Evolutionary conservation across 2,797 vertebrate genomes (phyloP).

Genomic region (Gouania willdenowi): DNA sequence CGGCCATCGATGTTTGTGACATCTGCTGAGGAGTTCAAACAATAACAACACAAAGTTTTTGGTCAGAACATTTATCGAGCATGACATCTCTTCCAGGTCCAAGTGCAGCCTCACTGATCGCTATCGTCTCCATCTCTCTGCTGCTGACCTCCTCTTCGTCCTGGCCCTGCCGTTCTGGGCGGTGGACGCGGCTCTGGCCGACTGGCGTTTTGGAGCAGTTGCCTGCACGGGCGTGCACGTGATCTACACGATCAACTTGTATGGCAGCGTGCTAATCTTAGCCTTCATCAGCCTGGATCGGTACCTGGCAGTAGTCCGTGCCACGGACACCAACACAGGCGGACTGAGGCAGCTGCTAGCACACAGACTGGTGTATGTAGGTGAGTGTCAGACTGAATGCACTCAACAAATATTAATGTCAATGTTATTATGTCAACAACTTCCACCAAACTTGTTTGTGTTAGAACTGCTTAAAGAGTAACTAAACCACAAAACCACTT

Average conservation of each 20-base stretch:
- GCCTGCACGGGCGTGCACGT: constrained; percentile 89
- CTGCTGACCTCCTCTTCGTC: constrained; percentile 95
- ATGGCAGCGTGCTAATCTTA: constrained; percentile 95
- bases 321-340: constrained; percentile 92
- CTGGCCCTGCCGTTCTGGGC: constrained; percentile 97
- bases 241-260: constrained; percentile 95
- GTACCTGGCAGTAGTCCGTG: constrained; percentile 93
- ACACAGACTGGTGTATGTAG: constrained; percentile 87
- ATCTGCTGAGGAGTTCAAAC: too few species aligned
- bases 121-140: constrained; percentile 92
- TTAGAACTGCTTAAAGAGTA: too few species aligned
- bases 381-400: constrained; percentile 78
- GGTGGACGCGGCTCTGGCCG: constrained; percentile 80
- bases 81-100: constrained; percentile 75
- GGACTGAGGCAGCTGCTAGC: constrained; percentile 87
- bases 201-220: constrained; percentile 87
- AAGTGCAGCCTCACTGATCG: constrained; percentile 92
- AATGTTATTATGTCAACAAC: too few species aligned
- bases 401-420: too few species aligned
- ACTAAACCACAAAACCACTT: too few species aligned
- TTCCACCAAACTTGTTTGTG: too few species aligned
- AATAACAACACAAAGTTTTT: too few species aligned
- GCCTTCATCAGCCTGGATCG: constrained; percentile 97
- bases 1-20: too few species aligned
- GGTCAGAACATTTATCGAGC: too few species aligned